phyloP scores from a whole-genome alignment of 2,113 vertebrate genomes.

The Azemiops feae region DNA sequence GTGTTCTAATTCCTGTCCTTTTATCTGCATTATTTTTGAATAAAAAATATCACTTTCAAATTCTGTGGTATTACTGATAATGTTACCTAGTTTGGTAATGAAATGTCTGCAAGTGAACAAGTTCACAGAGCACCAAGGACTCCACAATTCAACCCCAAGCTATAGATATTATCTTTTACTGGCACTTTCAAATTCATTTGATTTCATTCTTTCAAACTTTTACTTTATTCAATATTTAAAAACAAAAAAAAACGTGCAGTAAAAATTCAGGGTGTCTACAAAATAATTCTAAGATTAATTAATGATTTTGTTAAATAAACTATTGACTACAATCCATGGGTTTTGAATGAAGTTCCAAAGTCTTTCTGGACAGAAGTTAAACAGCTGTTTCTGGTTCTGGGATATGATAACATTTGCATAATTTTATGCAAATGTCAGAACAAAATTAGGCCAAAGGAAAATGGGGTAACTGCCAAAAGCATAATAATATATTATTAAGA shows the following conservation, averaged over 20 bases:
- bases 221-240: neutral
- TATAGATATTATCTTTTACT: neutral
- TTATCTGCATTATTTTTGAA: neutral
- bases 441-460: constrained; percentile 35
- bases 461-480: constrained; percentile 38
- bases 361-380: constrained; percentile 9
- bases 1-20: neutral
- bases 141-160: neutral
- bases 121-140: neutral
- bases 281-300: neutral
- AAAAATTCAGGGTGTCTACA: neutral
- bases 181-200: neutral
- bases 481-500: constrained; percentile 2
- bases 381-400: neutral
- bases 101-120: neutral
- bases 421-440: constrained; percentile 21
- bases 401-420: constrained; percentile 4
- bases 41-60: neutral
- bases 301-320: neutral
- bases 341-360: neutral
- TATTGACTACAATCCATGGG: neutral
- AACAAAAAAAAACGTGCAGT: neutral
- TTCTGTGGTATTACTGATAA: neutral
- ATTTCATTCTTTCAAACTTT: neutral
- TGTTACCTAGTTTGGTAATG: neutral